These are phyloP conservation scores for Fulmarus glacialis DNA, from an alignment of 2,113 vertebrate genomes.

Conservation along the genomic window DNA sequence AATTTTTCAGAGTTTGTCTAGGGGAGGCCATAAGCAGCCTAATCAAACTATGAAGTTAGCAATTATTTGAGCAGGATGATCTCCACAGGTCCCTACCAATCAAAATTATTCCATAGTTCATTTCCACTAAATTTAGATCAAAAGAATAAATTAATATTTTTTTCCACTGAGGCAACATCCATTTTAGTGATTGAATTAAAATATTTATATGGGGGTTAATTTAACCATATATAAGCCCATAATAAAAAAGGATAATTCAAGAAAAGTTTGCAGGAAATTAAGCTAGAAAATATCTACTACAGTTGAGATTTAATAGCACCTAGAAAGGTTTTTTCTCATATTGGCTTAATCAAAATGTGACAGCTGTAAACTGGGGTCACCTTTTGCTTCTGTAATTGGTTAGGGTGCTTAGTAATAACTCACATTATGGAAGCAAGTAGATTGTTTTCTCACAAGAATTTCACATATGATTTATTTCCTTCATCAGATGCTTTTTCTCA, in stretches of 20 bases:
- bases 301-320: not conserved
- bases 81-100: not conserved
- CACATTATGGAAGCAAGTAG: not conserved
- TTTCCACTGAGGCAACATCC: not conserved
- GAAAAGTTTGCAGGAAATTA: not conserved
- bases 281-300: not conserved
- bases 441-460: not conserved
- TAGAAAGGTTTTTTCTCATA: not conserved
- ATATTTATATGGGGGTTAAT: not conserved
- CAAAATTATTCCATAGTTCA: not conserved
- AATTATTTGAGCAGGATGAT: not conserved
- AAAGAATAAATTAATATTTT: not conserved
- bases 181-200: not conserved
- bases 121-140: not conserved
- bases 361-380: not conserved
- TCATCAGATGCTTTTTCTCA: not conserved
- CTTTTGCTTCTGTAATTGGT: not conserved
- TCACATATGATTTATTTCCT: constrained; percentile 18
- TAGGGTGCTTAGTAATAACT: not conserved
- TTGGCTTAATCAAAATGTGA: not conserved
- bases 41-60: not conserved
- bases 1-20: not conserved
- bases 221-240: not conserved
- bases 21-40: not conserved
- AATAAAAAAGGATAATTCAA: not conserved